Evolutionary conservation across 2,113 vertebrate genomes (phyloP), one percentile per base, ranked within the genome.

Genomic region (Boulengeromyrus knoepffleri): DNA sequence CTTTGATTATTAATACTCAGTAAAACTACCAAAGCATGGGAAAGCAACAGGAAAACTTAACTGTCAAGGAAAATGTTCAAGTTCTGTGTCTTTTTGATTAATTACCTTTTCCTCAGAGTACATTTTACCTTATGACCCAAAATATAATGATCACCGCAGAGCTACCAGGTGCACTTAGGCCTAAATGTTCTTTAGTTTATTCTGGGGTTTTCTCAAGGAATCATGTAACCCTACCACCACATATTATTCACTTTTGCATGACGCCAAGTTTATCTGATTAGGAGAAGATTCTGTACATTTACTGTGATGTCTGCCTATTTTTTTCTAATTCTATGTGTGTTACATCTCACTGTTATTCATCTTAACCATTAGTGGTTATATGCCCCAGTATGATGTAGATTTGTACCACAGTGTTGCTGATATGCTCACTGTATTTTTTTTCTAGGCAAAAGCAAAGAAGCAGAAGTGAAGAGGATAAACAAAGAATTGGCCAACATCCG

Each of bases 381-480:
- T 19, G 2, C 42, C 27, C n/a, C 50, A 36, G 13, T 53, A 21
- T 19, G 49, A 49, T 85, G 50, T 36, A 3, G 24, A 47, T 53
- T 9, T 50, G 9, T 15, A 7, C 80, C 36, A 1, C 42, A n/a
- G 3, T 84, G 39, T 50, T 53, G 49, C 84, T 85, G 42, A 47
- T 47, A 13, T 24, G 17, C 5, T 53, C n/a, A 53, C 46, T 50
- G 47, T 47, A 2, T 46, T 31, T 45, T 50, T 12, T 85, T 85
- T 85, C 80, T n/a, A 83, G 49, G 50, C 19, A 50, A 85, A 58
- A 84, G 39, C 49, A 77, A 85, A 85, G 89, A 85, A 53, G 88
- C 46, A 74, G 74, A 53, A 39, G 74, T 89, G n/a, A 84, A 89
- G 77, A n/a, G 70, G 88, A 89, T 62, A 89, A 83, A 84, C 49